Percentiles rank a stretch among this genome's conserved stretches.
These are phyloP conservation scores for Cephalopachus bancanus DNA, from an alignment of 2,797 vertebrate species.

Conservation along the genomic window DNA sequence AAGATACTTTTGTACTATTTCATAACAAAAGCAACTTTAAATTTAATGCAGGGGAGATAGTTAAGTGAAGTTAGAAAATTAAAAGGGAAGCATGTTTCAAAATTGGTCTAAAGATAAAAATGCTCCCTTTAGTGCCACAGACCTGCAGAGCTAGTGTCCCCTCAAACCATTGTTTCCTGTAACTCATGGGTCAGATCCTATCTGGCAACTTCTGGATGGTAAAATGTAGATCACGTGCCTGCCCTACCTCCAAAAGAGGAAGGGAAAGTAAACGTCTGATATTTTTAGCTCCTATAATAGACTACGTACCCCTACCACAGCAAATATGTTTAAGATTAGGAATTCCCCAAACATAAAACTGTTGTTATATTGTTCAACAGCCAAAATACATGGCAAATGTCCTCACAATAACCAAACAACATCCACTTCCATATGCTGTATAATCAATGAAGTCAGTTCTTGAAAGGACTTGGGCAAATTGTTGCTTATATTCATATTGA, in stretches of 20 bases:
- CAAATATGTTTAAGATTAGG: background rate
- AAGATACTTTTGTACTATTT: background rate
- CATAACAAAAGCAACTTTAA: conserved; percentile 17
- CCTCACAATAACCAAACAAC: background rate
- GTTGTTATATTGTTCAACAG: background rate
- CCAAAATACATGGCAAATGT: background rate
- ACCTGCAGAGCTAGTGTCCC: background rate
- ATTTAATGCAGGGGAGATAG: background rate
- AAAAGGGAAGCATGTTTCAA: background rate
- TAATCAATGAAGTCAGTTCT: conserved; percentile 6
- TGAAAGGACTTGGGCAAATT: background rate
- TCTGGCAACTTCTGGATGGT: background rate
- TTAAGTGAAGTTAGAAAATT: background rate
- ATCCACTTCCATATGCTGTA: background rate
- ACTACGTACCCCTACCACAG: background rate
- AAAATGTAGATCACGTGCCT: background rate
- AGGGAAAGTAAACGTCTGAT: background rate
- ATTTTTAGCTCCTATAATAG: background rate
- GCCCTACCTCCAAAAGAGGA: background rate
- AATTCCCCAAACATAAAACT: conserved; percentile 21
- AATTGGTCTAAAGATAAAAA: conserved; percentile 15
- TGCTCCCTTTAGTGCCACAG: background rate
- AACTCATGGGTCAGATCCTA: background rate
- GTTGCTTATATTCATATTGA: background rate
- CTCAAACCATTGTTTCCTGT: background rate